Conservation (phyloP, 2,888 invertebrate species). For the Ptychoptera contaminata region DNA sequence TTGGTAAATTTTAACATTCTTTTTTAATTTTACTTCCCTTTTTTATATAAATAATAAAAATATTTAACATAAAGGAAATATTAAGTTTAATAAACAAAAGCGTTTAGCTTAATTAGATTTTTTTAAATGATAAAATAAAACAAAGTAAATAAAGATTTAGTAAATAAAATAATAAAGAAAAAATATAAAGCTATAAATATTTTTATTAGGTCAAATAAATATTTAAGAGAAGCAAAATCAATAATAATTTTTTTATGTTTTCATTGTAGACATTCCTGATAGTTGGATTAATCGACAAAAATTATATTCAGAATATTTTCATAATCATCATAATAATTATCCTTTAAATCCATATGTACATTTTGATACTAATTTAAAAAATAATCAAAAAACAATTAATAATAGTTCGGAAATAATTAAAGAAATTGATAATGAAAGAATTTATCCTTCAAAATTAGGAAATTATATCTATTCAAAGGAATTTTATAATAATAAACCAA, state of each 20-base stretch:
- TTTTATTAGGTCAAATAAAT: no score
- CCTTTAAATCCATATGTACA: background rate
- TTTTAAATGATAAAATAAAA: background rate
- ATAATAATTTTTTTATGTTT: no score
- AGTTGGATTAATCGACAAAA: constrained; percentile 18
- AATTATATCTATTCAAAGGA: constrained; percentile 11
- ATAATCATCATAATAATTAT: constrained; percentile 1
- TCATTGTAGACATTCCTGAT: constrained; percentile 16
- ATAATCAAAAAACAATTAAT: constrained; percentile 1
- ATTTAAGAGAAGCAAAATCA: no score
- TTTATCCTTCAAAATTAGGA: constrained; percentile 13
- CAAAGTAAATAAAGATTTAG: background rate
- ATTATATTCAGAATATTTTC: constrained; percentile 12
- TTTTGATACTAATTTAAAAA: background rate
- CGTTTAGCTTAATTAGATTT: no score
- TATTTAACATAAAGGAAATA: no score
- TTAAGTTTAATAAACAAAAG: no score
- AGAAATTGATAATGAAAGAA: constrained; percentile 12
- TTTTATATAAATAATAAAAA: background rate
- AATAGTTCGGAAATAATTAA: constrained; percentile 6
- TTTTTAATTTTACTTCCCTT: no score
- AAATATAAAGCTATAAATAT: no score
- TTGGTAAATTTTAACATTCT: constrained; percentile 11
- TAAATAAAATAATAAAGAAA: background rate
- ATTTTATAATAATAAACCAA: constrained; percentile 8